phyloP scores from a whole-genome alignment of 2,113 vertebrate genomes.

The Epinephelus lanceolatus region DNA sequence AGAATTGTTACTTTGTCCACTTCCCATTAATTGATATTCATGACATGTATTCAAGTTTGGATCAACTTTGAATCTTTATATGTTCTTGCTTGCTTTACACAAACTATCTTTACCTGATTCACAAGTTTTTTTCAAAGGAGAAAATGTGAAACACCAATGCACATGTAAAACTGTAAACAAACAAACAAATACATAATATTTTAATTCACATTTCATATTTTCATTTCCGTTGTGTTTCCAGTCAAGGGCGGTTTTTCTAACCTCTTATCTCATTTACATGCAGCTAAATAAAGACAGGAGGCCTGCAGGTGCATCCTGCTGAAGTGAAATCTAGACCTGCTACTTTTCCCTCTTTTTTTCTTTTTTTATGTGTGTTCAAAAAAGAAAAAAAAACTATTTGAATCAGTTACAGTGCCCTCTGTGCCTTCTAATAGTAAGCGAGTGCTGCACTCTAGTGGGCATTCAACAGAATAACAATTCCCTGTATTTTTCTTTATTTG shows the following conservation, averaged over 20 bases:
- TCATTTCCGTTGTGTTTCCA: neutral
- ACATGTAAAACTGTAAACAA: no score
- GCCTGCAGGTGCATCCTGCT: constrained; percentile 51
- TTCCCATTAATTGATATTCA: neutral
- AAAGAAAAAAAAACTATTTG: no score
- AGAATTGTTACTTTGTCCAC: no score
- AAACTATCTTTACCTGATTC: neutral
- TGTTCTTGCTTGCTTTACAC: neutral
- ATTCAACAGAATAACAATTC: neutral
- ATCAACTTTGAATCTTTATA: neutral
- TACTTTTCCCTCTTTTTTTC: neutral
- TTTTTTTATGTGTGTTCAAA: no score
- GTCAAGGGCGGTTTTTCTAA: neutral
- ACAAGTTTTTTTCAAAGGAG: no score
- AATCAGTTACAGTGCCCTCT: no score
- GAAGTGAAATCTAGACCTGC: neutral
- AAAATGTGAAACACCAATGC: no score
- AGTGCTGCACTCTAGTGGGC: constrained; percentile 55
- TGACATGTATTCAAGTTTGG: neutral
- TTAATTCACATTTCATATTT: no score
- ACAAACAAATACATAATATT: no score
- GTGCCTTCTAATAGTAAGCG: neutral
- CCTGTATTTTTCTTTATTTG: neutral
- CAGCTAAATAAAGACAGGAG: constrained; percentile 33
- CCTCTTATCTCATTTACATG: constrained; percentile 48